Evolutionary conservation across 1,140 invertebrate genomes (phyloP).

Genomic region (Prorops nasuta): DNA sequence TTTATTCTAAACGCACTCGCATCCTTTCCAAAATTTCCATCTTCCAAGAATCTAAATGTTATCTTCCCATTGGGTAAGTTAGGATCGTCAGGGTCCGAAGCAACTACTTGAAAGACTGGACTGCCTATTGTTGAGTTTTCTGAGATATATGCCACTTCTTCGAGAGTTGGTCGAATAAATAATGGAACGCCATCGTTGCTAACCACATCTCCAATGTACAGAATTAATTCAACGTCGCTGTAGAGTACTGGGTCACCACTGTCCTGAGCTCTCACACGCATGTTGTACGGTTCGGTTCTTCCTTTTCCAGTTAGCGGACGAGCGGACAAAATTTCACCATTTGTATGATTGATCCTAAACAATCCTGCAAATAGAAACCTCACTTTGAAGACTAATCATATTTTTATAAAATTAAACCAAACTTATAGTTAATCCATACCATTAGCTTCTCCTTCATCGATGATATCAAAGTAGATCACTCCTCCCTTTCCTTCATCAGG

Average conservation of each 20-base stretch:
- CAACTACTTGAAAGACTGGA: slow-evolving; percentile 74
- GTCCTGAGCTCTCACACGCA: slow-evolving; percentile 71
- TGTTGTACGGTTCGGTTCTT: slow-evolving; percentile 69
- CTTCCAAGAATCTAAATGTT: slow-evolving; percentile 70
- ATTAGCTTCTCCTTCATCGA: slow-evolving; percentile 70
- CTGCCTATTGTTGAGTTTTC: slow-evolving; percentile 76
- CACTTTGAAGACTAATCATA: too few relatives aligned
- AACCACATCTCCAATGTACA: slow-evolving; percentile 80
- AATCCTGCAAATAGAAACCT: slow-evolving; percentile 33
- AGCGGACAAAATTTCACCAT: slow-evolving; percentile 67
- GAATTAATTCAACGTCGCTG: slow-evolving; percentile 63
- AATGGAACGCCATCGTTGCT: slow-evolving; percentile 80
- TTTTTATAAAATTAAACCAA: slow-evolving; percentile 1
- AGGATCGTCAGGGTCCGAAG: slow-evolving; percentile 76
- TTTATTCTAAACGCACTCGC: slow-evolving; percentile 66
- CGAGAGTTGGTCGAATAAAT: slow-evolving; percentile 69
- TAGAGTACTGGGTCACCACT: slow-evolving; percentile 64
- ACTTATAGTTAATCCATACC: slow-evolving; percentile 45
- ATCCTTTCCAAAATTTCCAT: slow-evolving; percentile 62
- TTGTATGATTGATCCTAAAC: slow-evolving; percentile 66
- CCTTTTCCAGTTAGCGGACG: slow-evolving; percentile 73
- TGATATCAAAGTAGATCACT: slow-evolving; percentile 66
- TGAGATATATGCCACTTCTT: slow-evolving; percentile 70
- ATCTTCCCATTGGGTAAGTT: slow-evolving; percentile 72
- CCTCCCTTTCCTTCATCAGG: slow-evolving; percentile 71